Evolutionary conservation across 2,797 vertebrate genomes (phyloP).

Genomic region (Tachyglossus aculeatus): DNA sequence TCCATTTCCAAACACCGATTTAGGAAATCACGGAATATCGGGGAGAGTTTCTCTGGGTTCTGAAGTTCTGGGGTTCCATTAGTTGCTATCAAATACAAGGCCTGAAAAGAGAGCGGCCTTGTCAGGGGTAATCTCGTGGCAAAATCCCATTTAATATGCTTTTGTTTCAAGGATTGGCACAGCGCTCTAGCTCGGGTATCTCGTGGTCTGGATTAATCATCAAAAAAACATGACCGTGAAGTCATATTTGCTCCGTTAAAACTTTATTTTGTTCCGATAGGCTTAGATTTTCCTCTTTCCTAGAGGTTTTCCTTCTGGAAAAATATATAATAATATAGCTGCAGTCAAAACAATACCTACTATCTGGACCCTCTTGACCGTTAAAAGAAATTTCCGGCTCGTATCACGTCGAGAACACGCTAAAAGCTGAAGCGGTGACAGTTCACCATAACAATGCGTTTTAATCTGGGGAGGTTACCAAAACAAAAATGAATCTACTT

Average conservation of each 20-base stretch:
- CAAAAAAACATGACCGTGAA: slow-evolving; percentile 2
- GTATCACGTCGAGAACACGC: too few species aligned
- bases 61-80: slow-evolving; percentile 97
- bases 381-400: too few species aligned
- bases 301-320: background rate
- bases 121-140: background rate
- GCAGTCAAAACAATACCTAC: too few species aligned
- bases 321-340: too few species aligned
- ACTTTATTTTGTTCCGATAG: background rate
- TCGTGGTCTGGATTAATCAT: background rate
- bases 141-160: background rate
- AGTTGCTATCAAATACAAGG: slow-evolving; percentile 96
- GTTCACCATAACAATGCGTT: too few species aligned
- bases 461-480: too few species aligned
- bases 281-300: background rate
- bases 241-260: background rate
- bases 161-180: background rate
- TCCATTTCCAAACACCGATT: slow-evolving; percentile 97
- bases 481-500: too few species aligned
- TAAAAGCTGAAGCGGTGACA: too few species aligned
- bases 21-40: slow-evolving; percentile 95
- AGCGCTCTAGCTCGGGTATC: background rate
- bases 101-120: slow-evolving; percentile 71
- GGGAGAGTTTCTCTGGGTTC: slow-evolving; percentile 95
- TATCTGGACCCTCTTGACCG: too few species aligned